These are phyloP conservation scores for Thymallus thymallus DNA, from an alignment of 2,113 vertebrate genomes.

Conservation along the genomic window DNA sequence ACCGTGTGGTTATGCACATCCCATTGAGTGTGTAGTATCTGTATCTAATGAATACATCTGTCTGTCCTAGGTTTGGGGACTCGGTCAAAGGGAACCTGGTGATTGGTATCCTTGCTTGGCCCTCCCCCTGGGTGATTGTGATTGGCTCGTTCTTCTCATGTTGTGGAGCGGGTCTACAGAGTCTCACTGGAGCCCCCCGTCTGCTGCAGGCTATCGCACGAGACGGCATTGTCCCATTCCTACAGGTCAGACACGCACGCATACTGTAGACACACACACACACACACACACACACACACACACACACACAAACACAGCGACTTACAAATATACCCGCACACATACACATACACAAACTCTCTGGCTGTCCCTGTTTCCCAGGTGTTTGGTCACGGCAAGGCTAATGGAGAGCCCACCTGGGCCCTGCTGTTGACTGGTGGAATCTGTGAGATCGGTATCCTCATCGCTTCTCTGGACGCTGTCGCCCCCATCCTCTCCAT, in stretches of 20 bases:
- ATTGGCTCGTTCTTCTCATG: slow-evolving; percentile 98
- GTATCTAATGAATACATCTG: not conserved
- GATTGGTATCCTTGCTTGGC: slow-evolving; percentile 92
- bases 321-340: not conserved
- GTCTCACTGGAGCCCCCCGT: slow-evolving; percentile 90
- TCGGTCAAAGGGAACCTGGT: slow-evolving; percentile 91
- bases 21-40: not conserved
- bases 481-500: slow-evolving; percentile 97
- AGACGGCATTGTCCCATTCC: slow-evolving; percentile 91
- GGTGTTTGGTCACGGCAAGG: slow-evolving; percentile 93
- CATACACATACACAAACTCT: not conserved
- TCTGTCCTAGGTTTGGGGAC: slow-evolving; percentile 84
- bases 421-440: slow-evolving; percentile 87
- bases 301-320: not conserved
- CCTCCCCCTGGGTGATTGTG: slow-evolving; percentile 96
- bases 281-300: not conserved
- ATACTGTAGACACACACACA: too few relatives aligned
- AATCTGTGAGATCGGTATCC: slow-evolving; percentile 94
- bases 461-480: slow-evolving; percentile 92
- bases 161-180: slow-evolving; percentile 93
- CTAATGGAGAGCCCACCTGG: slow-evolving; percentile 96
- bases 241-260: slow-evolving; percentile 76
- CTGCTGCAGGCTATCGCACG: slow-evolving; percentile 93
- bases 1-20: too few relatives aligned
- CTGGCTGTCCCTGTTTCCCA: slow-evolving; percentile 48